Percentiles rank a stretch among this genome's conserved stretches.
Conservation (phyloP, 2,113 vertebrate species). For the Tupaia chinensis region DNA sequence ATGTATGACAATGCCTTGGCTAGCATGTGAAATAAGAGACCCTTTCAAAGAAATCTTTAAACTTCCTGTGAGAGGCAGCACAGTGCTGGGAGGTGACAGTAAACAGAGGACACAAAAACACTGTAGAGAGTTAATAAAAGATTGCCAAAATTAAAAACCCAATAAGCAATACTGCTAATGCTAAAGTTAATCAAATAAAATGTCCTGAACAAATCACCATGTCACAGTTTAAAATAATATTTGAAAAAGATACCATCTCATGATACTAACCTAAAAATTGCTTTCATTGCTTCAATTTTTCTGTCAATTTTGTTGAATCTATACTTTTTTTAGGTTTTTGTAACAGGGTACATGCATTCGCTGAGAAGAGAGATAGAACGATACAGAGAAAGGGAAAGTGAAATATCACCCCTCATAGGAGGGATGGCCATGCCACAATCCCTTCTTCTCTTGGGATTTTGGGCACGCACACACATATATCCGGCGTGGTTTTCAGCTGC, state of each 20-base stretch:
- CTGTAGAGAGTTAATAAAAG: background rate
- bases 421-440: too few species aligned
- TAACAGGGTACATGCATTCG: too few species aligned
- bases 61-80: constrained; percentile 30
- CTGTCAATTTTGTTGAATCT: background rate
- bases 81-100: background rate
- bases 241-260: background rate
- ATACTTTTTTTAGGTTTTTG: too few species aligned
- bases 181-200: background rate
- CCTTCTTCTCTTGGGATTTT: too few species aligned
- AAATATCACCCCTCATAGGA: too few species aligned
- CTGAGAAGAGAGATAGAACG: too few species aligned
- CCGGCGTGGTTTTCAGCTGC: too few species aligned
- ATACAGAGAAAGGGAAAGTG: too few species aligned
- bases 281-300: background rate
- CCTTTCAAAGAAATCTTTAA: constrained; percentile 53
- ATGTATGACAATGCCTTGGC: background rate
- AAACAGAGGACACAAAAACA: constrained; percentile 11
- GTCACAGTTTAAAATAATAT: background rate
- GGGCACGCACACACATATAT: too few species aligned
- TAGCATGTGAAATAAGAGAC: constrained; percentile 31
- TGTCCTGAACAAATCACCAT: background rate
- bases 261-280: background rate
- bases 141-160: background rate
- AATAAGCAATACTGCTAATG: background rate